Conservation (phyloP, 2,113 vertebrate genomes). For the Sprattus sprattus region DNA sequence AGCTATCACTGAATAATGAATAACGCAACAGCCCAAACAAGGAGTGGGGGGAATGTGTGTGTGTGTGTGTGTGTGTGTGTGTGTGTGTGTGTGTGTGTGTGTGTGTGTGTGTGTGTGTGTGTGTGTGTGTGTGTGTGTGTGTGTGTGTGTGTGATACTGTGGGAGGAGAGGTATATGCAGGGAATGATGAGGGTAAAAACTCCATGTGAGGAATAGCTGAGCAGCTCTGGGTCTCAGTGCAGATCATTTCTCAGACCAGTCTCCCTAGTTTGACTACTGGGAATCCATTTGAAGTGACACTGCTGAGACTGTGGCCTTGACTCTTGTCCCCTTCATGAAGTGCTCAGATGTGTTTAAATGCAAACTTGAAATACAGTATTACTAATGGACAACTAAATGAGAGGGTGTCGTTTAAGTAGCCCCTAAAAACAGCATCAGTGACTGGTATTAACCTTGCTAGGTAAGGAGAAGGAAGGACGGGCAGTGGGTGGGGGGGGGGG, state of each 20-base stretch:
- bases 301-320: not conserved
- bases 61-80: slow-evolving; percentile 15
- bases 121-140: not conserved
- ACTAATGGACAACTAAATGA: not conserved
- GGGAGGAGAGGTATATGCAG: not conserved
- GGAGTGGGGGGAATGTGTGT: slow-evolving; percentile 33
- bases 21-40: slow-evolving; percentile 54
- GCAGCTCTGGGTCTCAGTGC: not conserved
- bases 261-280: too few relatives aligned
- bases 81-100: slow-evolving; percentile 24
- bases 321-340: not conserved
- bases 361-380: not conserved
- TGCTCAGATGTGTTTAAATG: not conserved
- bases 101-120: slow-evolving; percentile 15
- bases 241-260: too few relatives aligned
- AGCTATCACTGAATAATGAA: slow-evolving; percentile 79
- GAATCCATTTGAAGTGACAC: not conserved
- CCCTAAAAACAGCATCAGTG: not conserved
- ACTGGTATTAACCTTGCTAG: not conserved
- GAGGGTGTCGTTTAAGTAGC: not conserved
- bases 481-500: not conserved
- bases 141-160: not conserved
- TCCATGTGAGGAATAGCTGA: not conserved
- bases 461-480: not conserved
- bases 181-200: not conserved